phyloP scores from a whole-genome alignment of 92 coral and sea anemone species.

The Zoanthus sociatus region DNA sequence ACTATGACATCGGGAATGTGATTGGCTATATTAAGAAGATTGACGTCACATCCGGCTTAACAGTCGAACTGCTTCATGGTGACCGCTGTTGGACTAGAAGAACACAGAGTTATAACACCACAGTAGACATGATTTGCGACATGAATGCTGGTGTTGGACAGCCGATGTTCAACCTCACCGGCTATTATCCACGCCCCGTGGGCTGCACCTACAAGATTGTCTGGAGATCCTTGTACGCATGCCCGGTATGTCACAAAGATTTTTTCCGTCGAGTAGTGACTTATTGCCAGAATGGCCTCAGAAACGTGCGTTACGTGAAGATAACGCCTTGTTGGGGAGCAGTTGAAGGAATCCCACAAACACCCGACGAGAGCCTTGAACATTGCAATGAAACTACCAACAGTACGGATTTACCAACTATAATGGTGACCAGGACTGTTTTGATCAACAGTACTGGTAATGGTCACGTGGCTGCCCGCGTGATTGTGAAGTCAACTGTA shows the following conservation, averaged over 20 bases:
- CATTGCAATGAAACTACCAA: conserved; percentile 34
- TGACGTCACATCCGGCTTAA: conserved; percentile 71
- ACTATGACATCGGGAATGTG: conserved; percentile 70
- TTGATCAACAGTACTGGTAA: background rate
- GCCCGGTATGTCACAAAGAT: conserved; percentile 72
- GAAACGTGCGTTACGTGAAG: conserved; percentile 60
- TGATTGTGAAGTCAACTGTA: conserved; percentile 21
- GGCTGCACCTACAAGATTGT: conserved; percentile 65
- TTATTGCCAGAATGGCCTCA: conserved; percentile 73
- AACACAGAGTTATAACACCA: conserved; percentile 32
- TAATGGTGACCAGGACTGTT: conserved; percentile 12
- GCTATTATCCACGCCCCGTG: background rate
- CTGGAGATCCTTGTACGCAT: conserved; percentile 90
- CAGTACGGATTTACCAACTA: conserved; percentile 37
- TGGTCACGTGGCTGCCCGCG: conserved; percentile 7
- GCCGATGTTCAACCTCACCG: conserved; percentile 65
- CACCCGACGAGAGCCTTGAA: background rate
- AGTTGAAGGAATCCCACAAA: conserved; percentile 19
- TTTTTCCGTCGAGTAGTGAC: conserved; percentile 63
- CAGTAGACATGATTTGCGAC: conserved; percentile 77
- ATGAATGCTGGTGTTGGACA: conserved; percentile 80
- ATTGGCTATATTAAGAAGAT: conserved; percentile 74
- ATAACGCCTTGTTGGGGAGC: conserved; percentile 79
- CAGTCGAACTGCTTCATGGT: conserved; percentile 77
- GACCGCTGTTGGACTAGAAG: conserved; percentile 52